These are phyloP conservation scores for Pachycephus smyrnensis DNA, from an alignment of 2,888 invertebrate genomes.

Conservation along the genomic window DNA sequence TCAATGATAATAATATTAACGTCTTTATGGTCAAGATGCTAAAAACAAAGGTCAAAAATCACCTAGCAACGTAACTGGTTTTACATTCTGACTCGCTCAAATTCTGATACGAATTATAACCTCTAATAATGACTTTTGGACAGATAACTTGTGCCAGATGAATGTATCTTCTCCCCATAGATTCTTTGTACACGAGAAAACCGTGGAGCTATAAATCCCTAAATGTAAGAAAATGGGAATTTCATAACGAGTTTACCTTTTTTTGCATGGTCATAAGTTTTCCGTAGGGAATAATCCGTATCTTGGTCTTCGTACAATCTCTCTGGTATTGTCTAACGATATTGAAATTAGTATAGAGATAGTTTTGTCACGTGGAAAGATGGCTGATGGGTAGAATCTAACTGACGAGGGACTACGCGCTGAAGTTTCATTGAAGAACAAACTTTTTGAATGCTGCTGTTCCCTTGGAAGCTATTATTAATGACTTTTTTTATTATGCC, in stretches of 20 bases:
- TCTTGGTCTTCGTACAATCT: neutral
- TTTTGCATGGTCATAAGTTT: neutral
- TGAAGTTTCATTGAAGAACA: neutral
- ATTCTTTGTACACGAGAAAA: neutral
- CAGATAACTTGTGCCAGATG: neutral
- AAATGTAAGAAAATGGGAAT: neutral
- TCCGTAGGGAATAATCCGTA: neutral
- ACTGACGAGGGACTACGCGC: neutral
- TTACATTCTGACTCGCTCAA: neutral
- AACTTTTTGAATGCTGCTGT: neutral
- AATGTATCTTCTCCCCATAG: neutral
- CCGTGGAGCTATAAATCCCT: neutral
- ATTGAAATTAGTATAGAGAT: neutral
- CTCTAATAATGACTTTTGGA: neutral
- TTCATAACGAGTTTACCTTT: neutral
- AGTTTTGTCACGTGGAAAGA: neutral
- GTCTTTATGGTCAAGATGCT: neutral
- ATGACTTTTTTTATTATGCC: neutral
- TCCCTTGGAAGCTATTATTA: neutral
- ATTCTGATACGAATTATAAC: neutral
- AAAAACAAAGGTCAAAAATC: neutral
- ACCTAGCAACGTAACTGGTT: neutral
- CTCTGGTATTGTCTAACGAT: neutral
- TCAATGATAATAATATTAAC: neutral
- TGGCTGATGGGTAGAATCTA: neutral